Base-by-base conservation (phyloP, 2,888 invertebrate species). In the Epirrhoe tristata region DNA sequence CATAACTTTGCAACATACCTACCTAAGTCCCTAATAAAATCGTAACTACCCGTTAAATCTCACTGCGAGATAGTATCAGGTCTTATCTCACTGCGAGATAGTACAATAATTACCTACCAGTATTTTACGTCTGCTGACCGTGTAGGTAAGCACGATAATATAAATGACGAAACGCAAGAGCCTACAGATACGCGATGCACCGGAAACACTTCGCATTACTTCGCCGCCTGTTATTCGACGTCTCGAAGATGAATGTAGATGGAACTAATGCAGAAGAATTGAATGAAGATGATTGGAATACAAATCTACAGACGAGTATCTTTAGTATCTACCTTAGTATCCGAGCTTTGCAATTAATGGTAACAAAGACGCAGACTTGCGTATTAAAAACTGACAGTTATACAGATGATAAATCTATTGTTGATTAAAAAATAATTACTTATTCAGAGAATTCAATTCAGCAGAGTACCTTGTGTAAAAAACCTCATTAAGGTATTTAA, bases 401-500 rank as follows among this genome's bases (percentile, higher is more conserved):
- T 43, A 12, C 12, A 5, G 4, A 12, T 43, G 3, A 43, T n/a
- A 10, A 3, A 43, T 43, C 12, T 43, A 12, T 12, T 43, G 39
- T 43, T 5, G 39, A 34, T 34, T 10, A 10, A 39, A 10, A 8
- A 39, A 10, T 3, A 3, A 39, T 10, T 57, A 16, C 34, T 64
- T 36, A 17, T 55, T 39, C 12, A 43, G 8, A 43, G 31, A 65
- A 69, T 66, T 71, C 36, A 67, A 67, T 69, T 69, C 58, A 63
- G 58, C 58, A 48, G 34, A 36, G 24, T 50, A 58, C 16, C 6
- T 10, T 39, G 16, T 63, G 59, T 16, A 6, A 51, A 78, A 80
- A 78, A 75, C 71, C 74, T 78, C 75, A 74, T 78, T 63, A 63
- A 74, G 71, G 74, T 72, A 77, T 75, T 71, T 66, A 74, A 77